Evolutionary conservation across 2,113 vertebrate species (phyloP).

Genomic region (Panthera leo): DNA sequence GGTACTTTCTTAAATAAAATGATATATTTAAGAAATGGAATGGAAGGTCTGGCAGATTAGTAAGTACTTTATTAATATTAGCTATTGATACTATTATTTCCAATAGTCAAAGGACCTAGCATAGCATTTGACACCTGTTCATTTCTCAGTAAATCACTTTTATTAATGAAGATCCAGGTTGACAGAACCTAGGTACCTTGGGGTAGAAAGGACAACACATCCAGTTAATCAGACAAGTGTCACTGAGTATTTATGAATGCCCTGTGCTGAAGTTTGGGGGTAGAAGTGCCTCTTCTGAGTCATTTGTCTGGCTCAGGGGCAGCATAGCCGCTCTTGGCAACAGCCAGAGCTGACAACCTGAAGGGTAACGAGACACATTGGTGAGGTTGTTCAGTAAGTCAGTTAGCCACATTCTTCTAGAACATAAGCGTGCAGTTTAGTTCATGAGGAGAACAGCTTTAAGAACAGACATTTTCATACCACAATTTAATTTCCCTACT

Average conservation of each 20-base stretch:
- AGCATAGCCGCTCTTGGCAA: background rate
- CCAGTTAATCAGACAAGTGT: background rate
- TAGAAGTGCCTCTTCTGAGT: background rate
- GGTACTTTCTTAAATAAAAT: background rate
- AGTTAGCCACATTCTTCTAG: background rate
- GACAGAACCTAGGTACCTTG: background rate
- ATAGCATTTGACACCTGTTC: background rate
- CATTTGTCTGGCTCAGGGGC: background rate
- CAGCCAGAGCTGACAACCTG: background rate
- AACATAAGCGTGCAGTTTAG: background rate
- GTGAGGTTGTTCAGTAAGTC: background rate
- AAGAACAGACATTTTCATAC: background rate
- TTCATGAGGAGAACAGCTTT: slow-evolving; percentile 37
- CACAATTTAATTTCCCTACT: slow-evolving; percentile 58
- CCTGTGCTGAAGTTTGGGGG: background rate
- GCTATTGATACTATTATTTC: background rate
- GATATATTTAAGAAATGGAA: background rate
- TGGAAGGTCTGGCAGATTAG: background rate
- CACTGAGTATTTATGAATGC: background rate
- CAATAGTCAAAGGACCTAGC: background rate
- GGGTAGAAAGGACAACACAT: background rate
- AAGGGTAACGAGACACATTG: background rate
- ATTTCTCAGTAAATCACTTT: slow-evolving; percentile 13
- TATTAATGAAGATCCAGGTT: background rate
- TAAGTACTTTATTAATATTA: background rate